Conservation (phyloP, 2,888 invertebrate species). For the Diabrotica balteata region DNA sequence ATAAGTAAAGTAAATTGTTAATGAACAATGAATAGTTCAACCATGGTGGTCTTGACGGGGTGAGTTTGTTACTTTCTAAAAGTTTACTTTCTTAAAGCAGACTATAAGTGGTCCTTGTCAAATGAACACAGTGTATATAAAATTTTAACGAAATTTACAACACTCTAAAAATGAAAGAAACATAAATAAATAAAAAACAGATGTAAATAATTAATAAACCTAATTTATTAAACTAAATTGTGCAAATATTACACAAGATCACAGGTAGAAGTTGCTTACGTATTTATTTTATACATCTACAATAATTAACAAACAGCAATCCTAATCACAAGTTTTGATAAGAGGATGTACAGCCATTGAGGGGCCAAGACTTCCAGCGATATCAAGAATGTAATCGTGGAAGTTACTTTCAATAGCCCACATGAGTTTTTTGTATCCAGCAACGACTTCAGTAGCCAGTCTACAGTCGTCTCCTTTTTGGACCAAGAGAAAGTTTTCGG, state of each 20-base stretch:
- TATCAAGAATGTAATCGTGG: slow-evolving; percentile 68
- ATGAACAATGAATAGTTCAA: too few species aligned
- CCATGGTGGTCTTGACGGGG: too few species aligned
- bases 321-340: slow-evolving; percentile 31
- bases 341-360: slow-evolving; percentile 56
- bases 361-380: slow-evolving; percentile 68
- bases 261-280: slow-evolving; percentile 26
- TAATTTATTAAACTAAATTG: slow-evolving; percentile 28
- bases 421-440: slow-evolving; percentile 57
- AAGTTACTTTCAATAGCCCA: slow-evolving; percentile 69
- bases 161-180: neutral
- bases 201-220: slow-evolving; percentile 17
- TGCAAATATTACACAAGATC: slow-evolving; percentile 34
- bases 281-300: neutral
- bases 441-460: slow-evolving; percentile 67
- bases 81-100: too few species aligned
- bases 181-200: neutral
- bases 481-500: slow-evolving; percentile 65
- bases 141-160: too few species aligned
- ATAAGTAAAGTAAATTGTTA: too few species aligned
- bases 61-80: too few species aligned
- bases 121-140: too few species aligned
- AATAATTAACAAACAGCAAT: slow-evolving; percentile 5
- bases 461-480: slow-evolving; percentile 67
- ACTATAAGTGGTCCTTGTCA: too few species aligned